Evolutionary conservation across 1,140 invertebrate species (phyloP).

Genomic region (Trichomalopsis sarcophagae): DNA sequence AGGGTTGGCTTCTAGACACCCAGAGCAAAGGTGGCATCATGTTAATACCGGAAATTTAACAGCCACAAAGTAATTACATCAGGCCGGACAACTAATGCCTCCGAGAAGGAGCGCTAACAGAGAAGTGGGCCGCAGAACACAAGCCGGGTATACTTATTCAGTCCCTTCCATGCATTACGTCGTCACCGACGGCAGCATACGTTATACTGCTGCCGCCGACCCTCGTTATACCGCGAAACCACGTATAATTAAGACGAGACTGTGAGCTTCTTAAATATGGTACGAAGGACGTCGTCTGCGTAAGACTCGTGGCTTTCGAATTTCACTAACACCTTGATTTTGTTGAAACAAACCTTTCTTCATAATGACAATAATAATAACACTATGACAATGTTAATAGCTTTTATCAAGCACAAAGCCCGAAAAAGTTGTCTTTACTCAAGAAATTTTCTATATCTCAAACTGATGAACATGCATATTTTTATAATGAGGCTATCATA

Average conservation of each 20-base stretch:
- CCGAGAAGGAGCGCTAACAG: constrained; percentile 45
- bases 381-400: too few relatives aligned
- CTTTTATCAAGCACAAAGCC: too few relatives aligned
- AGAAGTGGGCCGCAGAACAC: constrained; percentile 49
- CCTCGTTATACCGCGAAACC: constrained; percentile 60
- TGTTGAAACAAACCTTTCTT: neutral
- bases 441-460: too few relatives aligned
- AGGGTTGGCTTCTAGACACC: neutral
- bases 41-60: constrained; percentile 64
- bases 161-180: constrained; percentile 65
- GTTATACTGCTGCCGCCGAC: constrained; percentile 46
- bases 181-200: constrained; percentile 34
- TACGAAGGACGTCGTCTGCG: neutral
- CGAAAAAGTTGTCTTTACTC: too few relatives aligned
- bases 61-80: constrained; percentile 66
- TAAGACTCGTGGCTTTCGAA: neutral
- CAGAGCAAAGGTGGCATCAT: constrained; percentile 18
- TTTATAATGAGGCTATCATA: too few relatives aligned
- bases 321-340: neutral
- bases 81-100: constrained; percentile 61
- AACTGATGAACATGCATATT: too few relatives aligned
- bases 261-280: constrained; percentile 17
- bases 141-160: constrained; percentile 57
- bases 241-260: constrained; percentile 65
- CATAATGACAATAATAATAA: too few relatives aligned